Evolutionary conservation across 2,888 invertebrate genomes (phyloP), one percentile per base, ranked within the genome.

Genomic region (Agrochola lota): DNA sequence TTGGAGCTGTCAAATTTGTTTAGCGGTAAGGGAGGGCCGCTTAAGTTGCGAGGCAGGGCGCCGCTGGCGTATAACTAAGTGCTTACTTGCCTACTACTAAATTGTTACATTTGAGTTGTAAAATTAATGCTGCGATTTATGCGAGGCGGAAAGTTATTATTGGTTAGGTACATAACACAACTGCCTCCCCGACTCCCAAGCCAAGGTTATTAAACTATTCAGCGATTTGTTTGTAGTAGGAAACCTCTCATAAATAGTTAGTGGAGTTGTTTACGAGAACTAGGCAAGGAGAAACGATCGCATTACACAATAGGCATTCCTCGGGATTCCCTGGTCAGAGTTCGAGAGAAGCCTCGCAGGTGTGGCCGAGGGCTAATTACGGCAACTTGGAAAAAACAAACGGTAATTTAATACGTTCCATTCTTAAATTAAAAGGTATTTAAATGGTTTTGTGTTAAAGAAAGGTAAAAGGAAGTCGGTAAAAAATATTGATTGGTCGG

Each of bases 1-100:
- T 96, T 95, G 91, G 92, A 95, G 96, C 96, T 96, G 96, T 96
- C 96, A 96, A 96, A 96, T 96, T 96, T 96, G 96, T 96, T 96
- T 95, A 96, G 96, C 94, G 96, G 96, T 94, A 92, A 94, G 93
- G 94, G 94, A 94, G 95, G 95, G 94, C 93, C 92, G 94, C 93
- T 93, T 93, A 95, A 95, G 95, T 95, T 94, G 93, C 91, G 90
- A 93, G 91, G 91, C 90, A 91, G 93, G 92, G 92, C 92, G 96
- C 95, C 95, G 93, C 91, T 89, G 94, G 96, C 96, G 93, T 93
- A 94, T 93, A 95, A 94, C 95, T 95, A 95, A 96, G 94, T 95
- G 95, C 95, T 95, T 95, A 95, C 95, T 95, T 93, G 93, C 94
- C 91, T 95, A 92, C 93, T 93, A 95, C 94, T 93, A 94, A 95